Percentiles rank a stretch among this genome's conserved stretches.
phyloP scores from a whole-genome alignment of 35 echinoderm and acorn worm species.

The Lytechinus variegatus region DNA sequence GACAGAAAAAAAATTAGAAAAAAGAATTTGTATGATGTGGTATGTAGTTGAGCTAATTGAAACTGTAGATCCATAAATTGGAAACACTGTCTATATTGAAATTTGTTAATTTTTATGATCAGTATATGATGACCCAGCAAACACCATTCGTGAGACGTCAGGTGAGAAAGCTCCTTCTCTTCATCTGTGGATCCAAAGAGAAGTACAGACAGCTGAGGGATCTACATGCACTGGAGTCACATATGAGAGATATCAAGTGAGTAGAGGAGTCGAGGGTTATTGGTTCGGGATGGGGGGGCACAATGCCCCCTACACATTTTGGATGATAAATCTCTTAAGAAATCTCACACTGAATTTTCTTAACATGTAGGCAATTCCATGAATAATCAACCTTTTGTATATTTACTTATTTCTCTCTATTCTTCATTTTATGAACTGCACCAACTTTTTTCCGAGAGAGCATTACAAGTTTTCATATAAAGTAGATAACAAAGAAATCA shows the following conservation, averaged over 20 bases:
- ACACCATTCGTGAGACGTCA: slow-evolving; percentile 97
- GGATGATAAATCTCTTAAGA: too few species aligned
- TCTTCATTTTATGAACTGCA: too few species aligned
- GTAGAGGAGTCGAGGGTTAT: neutral
- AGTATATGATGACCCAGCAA: slow-evolving; percentile 99
- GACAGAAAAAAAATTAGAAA: too few species aligned
- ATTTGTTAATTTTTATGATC: neutral
- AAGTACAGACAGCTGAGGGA: slow-evolving; percentile 88
- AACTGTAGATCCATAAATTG: neutral
- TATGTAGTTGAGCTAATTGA: neutral
- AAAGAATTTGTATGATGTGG: neutral
- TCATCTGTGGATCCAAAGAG: slow-evolving; percentile 97
- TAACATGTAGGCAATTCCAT: too few species aligned
- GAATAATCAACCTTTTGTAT: too few species aligned
- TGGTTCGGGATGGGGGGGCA: neutral
- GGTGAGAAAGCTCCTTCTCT: slow-evolving; percentile 93
- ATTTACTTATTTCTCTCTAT: too few species aligned
- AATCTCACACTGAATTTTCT: too few species aligned
- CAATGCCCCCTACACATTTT: too few species aligned
- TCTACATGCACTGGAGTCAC: slow-evolving; percentile 90
- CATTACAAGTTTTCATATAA: too few species aligned
- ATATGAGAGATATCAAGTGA: slow-evolving; percentile 95
- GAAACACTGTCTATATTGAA: neutral
- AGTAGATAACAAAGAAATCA: too few species aligned
- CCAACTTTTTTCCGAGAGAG: too few species aligned